A percentile compares a stretch with the other conserved stretches of the same genome.
Conservation (phyloP, 2,888 invertebrate genomes). For the Oconnorella tubifera region DNA sequence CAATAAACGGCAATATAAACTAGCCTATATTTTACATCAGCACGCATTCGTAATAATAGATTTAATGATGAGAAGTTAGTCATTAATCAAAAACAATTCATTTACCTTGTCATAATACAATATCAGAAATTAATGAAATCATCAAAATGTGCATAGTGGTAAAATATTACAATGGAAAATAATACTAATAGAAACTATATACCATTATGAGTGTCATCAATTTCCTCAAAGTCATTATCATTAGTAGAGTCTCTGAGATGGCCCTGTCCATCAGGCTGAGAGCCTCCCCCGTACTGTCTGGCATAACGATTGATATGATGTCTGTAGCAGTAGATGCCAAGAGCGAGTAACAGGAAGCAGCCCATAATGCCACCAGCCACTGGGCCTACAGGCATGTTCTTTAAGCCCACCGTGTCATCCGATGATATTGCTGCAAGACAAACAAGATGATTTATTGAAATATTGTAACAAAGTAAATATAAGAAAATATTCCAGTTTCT, state of each 20-base stretch:
- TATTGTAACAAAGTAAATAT: neutral
- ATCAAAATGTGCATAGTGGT: too few relatives aligned
- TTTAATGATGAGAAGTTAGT: too few relatives aligned
- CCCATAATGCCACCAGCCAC: slow-evolving; percentile 81
- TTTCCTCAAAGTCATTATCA: slow-evolving; percentile 56
- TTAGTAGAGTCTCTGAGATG: slow-evolving; percentile 53
- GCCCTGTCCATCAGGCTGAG: slow-evolving; percentile 47
- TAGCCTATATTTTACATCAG: too few relatives aligned
- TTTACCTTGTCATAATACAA: too few relatives aligned
- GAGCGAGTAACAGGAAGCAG: slow-evolving; percentile 73
- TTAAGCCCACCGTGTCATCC: slow-evolving; percentile 19
- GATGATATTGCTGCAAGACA: neutral
- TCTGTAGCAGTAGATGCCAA: slow-evolving; percentile 75
- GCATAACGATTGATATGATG: slow-evolving; percentile 58
- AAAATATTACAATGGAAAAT: too few relatives aligned
- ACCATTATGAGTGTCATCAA: slow-evolving; percentile 12
- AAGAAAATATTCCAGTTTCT: neutral
- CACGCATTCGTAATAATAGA: too few relatives aligned
- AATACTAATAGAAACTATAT: too few relatives aligned
- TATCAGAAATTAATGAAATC: too few relatives aligned
- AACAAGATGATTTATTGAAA: too few relatives aligned
- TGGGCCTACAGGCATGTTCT: slow-evolving; percentile 72
- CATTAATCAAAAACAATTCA: too few relatives aligned
- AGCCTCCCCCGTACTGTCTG: too few relatives aligned
- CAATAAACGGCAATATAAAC: too few relatives aligned